These are phyloP conservation scores for Sciurus vulgaris DNA, from an alignment of 2,797 vertebrate species.

Conservation along the genomic window DNA sequence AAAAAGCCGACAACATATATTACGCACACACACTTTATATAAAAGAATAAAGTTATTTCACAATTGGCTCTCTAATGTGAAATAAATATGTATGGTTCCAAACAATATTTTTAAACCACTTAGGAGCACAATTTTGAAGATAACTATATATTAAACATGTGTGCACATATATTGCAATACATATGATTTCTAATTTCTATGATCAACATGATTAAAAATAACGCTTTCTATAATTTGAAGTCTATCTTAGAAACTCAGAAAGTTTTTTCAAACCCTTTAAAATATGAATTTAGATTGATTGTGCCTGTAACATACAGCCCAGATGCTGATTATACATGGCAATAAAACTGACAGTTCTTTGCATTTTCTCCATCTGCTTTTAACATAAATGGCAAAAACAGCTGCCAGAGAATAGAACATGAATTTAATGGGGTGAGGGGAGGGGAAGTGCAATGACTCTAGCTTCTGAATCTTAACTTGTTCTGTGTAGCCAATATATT, in stretches of 20 bases:
- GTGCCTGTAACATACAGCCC: conserved; percentile 83
- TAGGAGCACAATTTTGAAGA: neutral
- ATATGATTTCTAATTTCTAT: conserved; percentile 63
- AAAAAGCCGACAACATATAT: neutral
- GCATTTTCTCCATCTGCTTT: conserved; percentile 87
- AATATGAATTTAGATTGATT: conserved; percentile 75
- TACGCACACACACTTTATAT: neutral
- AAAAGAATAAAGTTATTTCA: neutral
- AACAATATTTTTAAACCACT: conserved; percentile 51
- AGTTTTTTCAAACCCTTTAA: conserved; percentile 80
- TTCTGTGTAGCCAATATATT: conserved; percentile 63
- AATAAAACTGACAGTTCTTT: conserved; percentile 87
- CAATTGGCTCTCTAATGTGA: neutral
- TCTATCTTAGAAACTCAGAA: conserved; percentile 74
- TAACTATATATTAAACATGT: neutral
- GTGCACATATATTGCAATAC: neutral
- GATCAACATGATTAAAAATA: conserved; percentile 60
- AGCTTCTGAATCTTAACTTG: conserved; percentile 79
- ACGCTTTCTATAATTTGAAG: conserved; percentile 59
- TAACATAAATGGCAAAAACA: conserved; percentile 88
- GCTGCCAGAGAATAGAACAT: conserved; percentile 84
- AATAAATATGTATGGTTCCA: neutral
- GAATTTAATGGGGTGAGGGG: conserved; percentile 75
- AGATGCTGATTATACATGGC: conserved; percentile 88
- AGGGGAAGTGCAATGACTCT: conserved; percentile 24